Percentiles rank a stretch among this genome's conserved stretches.
phyloP scores from a whole-genome alignment of 2,888 invertebrate species.

The Penaeus monodon region DNA sequence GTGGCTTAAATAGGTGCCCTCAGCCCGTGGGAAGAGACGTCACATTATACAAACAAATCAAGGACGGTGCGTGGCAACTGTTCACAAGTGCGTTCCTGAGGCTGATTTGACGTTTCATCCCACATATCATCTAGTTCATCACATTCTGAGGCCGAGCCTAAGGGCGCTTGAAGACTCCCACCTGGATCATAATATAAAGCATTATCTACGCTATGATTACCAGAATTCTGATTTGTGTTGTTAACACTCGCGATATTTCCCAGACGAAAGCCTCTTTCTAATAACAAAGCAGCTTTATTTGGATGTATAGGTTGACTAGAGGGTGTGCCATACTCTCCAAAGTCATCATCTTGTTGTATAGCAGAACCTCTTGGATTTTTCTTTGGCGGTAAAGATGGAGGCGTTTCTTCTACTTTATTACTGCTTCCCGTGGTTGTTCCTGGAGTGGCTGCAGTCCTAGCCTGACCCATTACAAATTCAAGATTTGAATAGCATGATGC shows the following conservation, averaged over 20 bases:
- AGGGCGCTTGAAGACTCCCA: conserved; percentile 12
- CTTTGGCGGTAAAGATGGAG: conserved; percentile 60
- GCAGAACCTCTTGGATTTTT: conserved; percentile 29
- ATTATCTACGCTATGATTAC: conserved; percentile 30
- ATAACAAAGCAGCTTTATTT: conserved; percentile 56
- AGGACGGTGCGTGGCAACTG: conserved; percentile 63
- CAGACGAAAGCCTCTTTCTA: conserved; percentile 53
- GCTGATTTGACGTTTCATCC: conserved; percentile 45
- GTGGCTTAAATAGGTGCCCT: not conserved
- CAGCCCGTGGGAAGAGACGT: not conserved
- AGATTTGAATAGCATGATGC: conserved; percentile 64
- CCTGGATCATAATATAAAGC: conserved; percentile 38
- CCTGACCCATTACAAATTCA: conserved; percentile 62
- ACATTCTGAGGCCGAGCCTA: conserved; percentile 24
- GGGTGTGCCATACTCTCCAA: conserved; percentile 60
- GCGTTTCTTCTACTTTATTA: conserved; percentile 21
- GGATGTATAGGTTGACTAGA: conserved; percentile 61
- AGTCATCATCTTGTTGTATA: conserved; percentile 42
- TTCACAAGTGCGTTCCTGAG: conserved; percentile 48
- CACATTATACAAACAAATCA: conserved; percentile 60
- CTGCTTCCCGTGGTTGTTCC: conserved; percentile 11
- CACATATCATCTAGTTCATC: conserved; percentile 52
- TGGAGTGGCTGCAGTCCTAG: conserved; percentile 32
- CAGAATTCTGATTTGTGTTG: conserved; percentile 26
- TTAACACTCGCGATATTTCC: not conserved